These are phyloP conservation scores for Lacerta viridis DNA, from an alignment of 2,797 vertebrate genomes.

Conservation along the genomic window DNA sequence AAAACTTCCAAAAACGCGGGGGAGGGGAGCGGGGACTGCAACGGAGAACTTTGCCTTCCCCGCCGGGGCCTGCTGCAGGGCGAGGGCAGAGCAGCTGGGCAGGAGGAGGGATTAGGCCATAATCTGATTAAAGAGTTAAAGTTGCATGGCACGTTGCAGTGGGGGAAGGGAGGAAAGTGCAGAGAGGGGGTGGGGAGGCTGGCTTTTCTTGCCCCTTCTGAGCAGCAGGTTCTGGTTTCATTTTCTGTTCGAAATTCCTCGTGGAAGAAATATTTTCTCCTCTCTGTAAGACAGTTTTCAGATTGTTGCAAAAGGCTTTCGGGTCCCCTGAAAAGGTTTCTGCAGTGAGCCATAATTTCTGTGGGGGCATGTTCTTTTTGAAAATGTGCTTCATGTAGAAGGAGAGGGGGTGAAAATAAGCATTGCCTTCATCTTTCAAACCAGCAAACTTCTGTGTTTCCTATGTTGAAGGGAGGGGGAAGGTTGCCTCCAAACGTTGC, in stretches of 20 bases:
- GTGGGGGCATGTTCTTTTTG: background rate
- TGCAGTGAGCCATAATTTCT: background rate
- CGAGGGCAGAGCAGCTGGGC: conserved; percentile 52
- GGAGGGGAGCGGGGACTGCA: background rate
- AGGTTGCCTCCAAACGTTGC: background rate
- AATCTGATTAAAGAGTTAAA: conserved; percentile 60
- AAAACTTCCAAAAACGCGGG: background rate
- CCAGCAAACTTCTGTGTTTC: background rate
- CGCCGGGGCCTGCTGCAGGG: conserved; percentile 38
- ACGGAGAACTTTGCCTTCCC: conserved; percentile 19
- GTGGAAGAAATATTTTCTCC: background rate
- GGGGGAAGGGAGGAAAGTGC: background rate
- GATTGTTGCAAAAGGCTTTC: background rate
- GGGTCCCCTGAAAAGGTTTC: background rate
- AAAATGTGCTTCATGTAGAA: background rate
- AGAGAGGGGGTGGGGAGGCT: background rate
- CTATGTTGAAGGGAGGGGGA: background rate
- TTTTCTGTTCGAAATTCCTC: conserved; percentile 14
- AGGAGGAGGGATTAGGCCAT: conserved; percentile 45
- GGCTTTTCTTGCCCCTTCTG: background rate
- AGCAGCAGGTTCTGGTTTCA: conserved; percentile 1
- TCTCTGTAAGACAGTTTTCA: background rate
- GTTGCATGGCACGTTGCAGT: conserved; percentile 44
- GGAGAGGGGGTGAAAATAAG: no score
- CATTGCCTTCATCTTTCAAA: background rate